phyloP scores from a whole-genome alignment of 2,797 vertebrate genomes.

The Cynopterus sphinx region DNA sequence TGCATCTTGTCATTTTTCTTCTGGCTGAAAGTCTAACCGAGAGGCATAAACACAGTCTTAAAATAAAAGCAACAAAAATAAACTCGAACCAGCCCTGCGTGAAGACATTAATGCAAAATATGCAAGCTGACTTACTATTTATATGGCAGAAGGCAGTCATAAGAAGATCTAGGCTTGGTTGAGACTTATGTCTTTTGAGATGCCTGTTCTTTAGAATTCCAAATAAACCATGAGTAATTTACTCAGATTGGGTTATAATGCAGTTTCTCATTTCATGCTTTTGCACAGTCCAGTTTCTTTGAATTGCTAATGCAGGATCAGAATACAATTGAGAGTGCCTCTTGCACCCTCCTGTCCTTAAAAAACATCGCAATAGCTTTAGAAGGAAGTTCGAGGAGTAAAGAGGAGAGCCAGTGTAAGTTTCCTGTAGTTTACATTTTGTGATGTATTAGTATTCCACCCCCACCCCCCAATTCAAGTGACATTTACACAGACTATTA shows the following conservation, averaged over 20 bases:
- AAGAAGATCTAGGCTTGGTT: slow-evolving; percentile 56
- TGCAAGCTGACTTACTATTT: slow-evolving; percentile 68
- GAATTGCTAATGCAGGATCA: slow-evolving; percentile 44
- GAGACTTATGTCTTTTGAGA: slow-evolving; percentile 47
- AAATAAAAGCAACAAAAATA: slow-evolving; percentile 81
- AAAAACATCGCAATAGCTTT: slow-evolving; percentile 18
- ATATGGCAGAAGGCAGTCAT: slow-evolving; percentile 38
- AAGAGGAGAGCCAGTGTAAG: background rate
- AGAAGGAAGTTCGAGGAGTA: slow-evolving; percentile 54
- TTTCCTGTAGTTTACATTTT: slow-evolving; percentile 48
- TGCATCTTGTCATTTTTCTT: slow-evolving; percentile 67
- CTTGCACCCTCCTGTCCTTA: background rate
- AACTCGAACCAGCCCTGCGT: slow-evolving; percentile 65
- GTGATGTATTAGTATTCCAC: background rate
- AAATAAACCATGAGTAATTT: slow-evolving; percentile 46
- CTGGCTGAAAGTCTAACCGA: slow-evolving; percentile 67
- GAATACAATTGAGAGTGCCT: background rate
- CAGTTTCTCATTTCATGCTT: slow-evolving; percentile 40
- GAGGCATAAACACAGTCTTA: slow-evolving; percentile 74
- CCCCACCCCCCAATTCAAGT: background rate
- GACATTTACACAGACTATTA: background rate
- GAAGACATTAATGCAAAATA: slow-evolving; percentile 70
- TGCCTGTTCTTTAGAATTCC: slow-evolving; percentile 58
- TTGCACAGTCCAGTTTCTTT: slow-evolving; percentile 33
- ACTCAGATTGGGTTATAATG: background rate